Base-by-base conservation (phyloP, 1,140 invertebrate genomes). In the Metopolophium dirhodum region DNA sequence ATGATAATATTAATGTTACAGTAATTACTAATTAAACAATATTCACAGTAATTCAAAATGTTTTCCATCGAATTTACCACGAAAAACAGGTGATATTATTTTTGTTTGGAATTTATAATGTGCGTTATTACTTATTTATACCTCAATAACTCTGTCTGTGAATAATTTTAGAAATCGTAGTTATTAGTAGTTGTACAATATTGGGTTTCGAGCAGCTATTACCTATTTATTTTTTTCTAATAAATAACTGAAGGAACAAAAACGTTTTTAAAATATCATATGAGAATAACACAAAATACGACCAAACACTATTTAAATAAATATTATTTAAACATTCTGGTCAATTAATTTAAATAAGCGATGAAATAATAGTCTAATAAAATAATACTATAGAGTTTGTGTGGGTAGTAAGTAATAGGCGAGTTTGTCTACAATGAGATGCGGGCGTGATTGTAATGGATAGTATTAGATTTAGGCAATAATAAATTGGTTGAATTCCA, bases 401-500 rank as follows among this genome's bases (percentile, higher is more conserved):
- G 61, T 77, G 61, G 61, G 61, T 77, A 77, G 61, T 77, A 77
- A 77, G 35, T 37, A 37, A 37, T 37, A 37, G 82, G 7, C n/a
- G 35, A 37, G 35, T 83, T 83, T 37, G 41, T 14, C n/a, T 77
- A 77, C 30, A n/a, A 77, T n/a, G 3, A 77, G 61, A 77, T 77
- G 61, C 30, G 61, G 61, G 61, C 30, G 57, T n/a, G 23, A 6
- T 23, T 41, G 22, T 45, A 45, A 85, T 45, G 83, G 41, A 26
- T 83, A 83, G 77, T 37, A 85, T 85, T 45, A 85, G 83, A 85
- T 85, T 85, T 45, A 41, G 37, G 83, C 41, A 41, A 45, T 85
- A 85, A 85, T 85, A 85, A 85, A 85, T 85, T 77, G 61, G 61
- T 77, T 85, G 41, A 45, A 85, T 85, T 85, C 83, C 83, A 41